phyloP scores from a whole-genome alignment of 1,140 invertebrate species.

The Pseudobourletiella spinata region DNA sequence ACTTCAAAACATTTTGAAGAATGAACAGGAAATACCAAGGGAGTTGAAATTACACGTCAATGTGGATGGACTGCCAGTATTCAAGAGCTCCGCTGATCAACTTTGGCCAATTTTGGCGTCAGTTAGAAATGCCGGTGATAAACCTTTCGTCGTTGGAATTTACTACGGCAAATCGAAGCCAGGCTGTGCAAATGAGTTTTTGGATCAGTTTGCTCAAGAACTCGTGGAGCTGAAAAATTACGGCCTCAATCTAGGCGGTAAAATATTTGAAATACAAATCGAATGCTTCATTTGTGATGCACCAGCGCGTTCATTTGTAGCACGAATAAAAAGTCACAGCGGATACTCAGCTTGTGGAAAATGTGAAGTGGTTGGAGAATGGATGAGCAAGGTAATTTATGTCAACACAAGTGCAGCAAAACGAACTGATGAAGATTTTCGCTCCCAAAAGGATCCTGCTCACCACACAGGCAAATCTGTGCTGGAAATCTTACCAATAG shows the following conservation, averaged over 20 bases:
- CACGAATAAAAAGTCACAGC: conserved; percentile 34
- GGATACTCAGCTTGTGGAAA: conserved; percentile 38
- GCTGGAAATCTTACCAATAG: too few relatives aligned
- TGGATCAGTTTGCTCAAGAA: conserved; percentile 19
- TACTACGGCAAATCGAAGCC: conserved; percentile 19
- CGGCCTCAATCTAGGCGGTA: not conserved
- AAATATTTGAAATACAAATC: conserved; percentile 12
- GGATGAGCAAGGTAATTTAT: too few relatives aligned
- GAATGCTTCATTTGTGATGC: conserved; percentile 37
- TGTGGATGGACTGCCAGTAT: conserved; percentile 11
- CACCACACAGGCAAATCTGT: too few relatives aligned
- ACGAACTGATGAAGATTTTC: too few relatives aligned
- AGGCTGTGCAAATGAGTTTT: not conserved
- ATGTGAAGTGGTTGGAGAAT: conserved; percentile 27
- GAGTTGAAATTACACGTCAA: not conserved
- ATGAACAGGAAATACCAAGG: not conserved
- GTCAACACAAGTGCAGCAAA: too few relatives aligned
- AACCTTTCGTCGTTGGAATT: conserved; percentile 27
- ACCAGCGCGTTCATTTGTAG: conserved; percentile 37
- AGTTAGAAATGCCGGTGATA: not conserved
- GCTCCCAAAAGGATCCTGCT: too few relatives aligned
- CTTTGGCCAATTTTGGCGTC: conserved; percentile 14
- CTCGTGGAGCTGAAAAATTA: not conserved
- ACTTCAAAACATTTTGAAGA: conserved; percentile 20
- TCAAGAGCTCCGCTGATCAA: not conserved